A percentile compares a stretch with the other conserved stretches of the same genome.
Evolutionary conservation across 1,140 invertebrate species (phyloP).

Genomic region (Schlechtendalia chinensis): DNA sequence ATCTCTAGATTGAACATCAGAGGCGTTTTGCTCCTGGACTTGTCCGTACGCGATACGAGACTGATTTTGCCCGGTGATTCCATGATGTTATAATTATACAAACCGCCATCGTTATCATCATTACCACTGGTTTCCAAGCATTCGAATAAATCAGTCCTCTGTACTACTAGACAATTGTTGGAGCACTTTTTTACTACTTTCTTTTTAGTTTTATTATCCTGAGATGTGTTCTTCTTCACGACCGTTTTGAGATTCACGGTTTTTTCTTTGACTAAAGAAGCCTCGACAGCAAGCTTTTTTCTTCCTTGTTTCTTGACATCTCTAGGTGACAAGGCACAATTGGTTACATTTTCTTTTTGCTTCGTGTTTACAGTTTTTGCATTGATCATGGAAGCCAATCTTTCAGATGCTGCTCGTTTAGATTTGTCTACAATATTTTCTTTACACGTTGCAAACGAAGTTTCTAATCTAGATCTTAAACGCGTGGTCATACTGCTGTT

Average conservation of each 20-base stretch:
- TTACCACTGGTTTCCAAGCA: background rate
- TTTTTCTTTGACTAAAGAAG: background rate
- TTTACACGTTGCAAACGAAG: background rate
- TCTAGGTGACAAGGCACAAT: background rate
- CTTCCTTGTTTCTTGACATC: background rate
- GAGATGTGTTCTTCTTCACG: background rate
- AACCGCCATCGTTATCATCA: background rate
- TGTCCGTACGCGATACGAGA: background rate
- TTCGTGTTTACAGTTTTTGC: background rate
- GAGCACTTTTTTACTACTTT: background rate
- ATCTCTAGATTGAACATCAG: background rate
- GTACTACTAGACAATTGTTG: background rate
- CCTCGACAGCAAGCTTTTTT: background rate
- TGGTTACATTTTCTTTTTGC: background rate
- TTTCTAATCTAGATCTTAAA: background rate
- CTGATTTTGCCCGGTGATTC: constrained; percentile 22
- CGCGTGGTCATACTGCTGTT: background rate
- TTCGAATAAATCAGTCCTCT: constrained; percentile 12
- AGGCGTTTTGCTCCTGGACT: constrained; percentile 11
- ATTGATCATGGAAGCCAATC: background rate
- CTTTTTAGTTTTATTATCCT: background rate
- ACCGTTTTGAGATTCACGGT: background rate
- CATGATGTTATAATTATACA: constrained; percentile 1
- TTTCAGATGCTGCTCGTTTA: background rate
- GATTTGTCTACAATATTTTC: background rate